phyloP scores from a whole-genome alignment of 2,888 invertebrate genomes.

The Ceriagrion tenellum region DNA sequence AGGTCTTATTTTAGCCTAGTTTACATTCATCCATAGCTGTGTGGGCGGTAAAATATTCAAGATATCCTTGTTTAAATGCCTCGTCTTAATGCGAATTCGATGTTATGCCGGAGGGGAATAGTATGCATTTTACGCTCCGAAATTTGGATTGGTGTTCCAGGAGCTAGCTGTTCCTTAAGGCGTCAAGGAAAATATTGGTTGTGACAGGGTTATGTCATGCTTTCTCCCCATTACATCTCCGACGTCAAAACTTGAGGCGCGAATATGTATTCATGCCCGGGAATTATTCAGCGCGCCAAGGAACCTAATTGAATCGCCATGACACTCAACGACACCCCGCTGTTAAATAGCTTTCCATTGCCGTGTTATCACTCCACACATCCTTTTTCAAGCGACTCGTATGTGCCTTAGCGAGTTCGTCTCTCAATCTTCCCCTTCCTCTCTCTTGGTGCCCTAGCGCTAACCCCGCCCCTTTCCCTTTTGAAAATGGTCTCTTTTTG shows the following conservation, averaged over 20 bases:
- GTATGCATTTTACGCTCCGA: background rate
- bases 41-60: background rate
- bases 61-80: background rate
- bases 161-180: constrained; percentile 15
- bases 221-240: constrained; percentile 6
- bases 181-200: constrained; percentile 23
- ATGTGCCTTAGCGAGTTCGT: background rate
- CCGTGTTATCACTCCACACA: constrained; percentile 8
- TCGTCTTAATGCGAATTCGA: background rate
- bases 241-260: background rate
- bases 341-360: constrained; percentile 39
- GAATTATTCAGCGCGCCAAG: constrained; percentile 14
- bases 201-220: constrained; percentile 36
- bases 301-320: constrained; percentile 28
- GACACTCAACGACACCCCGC: constrained; percentile 26
- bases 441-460: background rate
- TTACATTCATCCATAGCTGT: background rate
- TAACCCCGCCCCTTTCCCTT: background rate
- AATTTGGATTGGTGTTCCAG: background rate
- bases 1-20: background rate
- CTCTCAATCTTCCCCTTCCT: background rate
- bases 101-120: background rate
- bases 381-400: constrained; percentile 6
- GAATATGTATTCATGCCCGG: constrained; percentile 24
- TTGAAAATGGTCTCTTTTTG: background rate